phyloP scores from a whole-genome alignment of 2,888 invertebrate genomes.

The Pyralis farinalis region DNA sequence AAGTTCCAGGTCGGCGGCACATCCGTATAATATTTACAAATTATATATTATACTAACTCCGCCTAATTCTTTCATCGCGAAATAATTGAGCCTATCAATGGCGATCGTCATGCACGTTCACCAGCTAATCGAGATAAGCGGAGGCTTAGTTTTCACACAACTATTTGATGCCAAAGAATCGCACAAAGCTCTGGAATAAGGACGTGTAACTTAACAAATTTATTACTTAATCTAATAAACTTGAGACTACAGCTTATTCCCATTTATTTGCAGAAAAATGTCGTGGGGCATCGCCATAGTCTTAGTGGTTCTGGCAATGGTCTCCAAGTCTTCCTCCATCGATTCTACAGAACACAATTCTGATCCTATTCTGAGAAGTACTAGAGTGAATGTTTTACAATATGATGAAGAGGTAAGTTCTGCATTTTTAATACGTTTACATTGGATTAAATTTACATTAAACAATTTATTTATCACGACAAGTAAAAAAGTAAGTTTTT shows the following conservation, averaged over 20 bases:
- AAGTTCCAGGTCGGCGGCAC: too few relatives aligned
- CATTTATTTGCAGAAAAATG: conserved; percentile 17
- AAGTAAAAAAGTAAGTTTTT: too few relatives aligned
- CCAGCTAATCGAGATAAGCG: conserved; percentile 15
- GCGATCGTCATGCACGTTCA: conserved; percentile 2
- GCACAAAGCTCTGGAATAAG: too few relatives aligned
- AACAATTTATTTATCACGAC: too few relatives aligned
- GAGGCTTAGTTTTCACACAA: conserved; percentile 14
- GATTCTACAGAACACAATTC: conserved; percentile 13
- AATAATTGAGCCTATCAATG: conserved; percentile 4
- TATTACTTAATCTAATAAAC: too few relatives aligned
- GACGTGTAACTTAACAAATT: too few relatives aligned
- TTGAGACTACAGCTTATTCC: too few relatives aligned
- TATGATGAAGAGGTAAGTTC: conserved; percentile 30
- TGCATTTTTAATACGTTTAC: background rate
- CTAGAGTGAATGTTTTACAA: conserved; percentile 14
- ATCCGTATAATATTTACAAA: background rate
- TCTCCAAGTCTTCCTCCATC: conserved; percentile 12
- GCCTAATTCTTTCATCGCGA: conserved; percentile 2
- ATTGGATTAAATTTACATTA: too few relatives aligned
- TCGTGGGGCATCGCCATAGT: conserved; percentile 15
- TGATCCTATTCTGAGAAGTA: conserved; percentile 9
- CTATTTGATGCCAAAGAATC: conserved; percentile 10
- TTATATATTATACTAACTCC: background rate
- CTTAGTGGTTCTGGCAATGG: conserved; percentile 15